Evolutionary conservation across 1,140 invertebrate genomes (phyloP).

Genomic region (Oryzaephilus surinamensis): DNA sequence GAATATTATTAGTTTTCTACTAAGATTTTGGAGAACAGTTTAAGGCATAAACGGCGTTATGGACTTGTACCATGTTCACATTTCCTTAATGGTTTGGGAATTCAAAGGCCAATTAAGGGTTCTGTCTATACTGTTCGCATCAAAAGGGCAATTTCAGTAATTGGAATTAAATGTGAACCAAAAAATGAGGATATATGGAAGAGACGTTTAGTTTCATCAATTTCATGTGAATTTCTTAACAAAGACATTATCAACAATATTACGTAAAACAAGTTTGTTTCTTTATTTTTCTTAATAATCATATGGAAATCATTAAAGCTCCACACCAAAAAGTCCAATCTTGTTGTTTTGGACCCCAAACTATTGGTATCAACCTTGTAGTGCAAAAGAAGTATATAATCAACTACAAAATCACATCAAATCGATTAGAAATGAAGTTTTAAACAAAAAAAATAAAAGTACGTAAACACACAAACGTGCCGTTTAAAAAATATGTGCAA

Average conservation of each 20-base stretch:
- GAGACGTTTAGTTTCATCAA: no score
- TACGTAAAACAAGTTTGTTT: no score
- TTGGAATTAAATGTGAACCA: background rate
- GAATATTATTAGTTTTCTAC: constrained; percentile 9
- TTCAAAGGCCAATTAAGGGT: constrained; percentile 38
- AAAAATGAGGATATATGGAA: background rate
- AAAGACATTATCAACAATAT: no score
- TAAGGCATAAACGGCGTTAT: constrained; percentile 35
- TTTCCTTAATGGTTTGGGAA: constrained; percentile 41
- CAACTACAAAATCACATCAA: constrained; percentile 37
- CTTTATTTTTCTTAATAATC: no score
- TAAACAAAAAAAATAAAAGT: constrained; percentile 7
- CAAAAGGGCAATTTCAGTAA: constrained; percentile 27
- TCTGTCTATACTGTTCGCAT: constrained; percentile 38
- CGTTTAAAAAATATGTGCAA: no score
- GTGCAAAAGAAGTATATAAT: constrained; percentile 37
- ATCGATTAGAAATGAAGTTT: background rate
- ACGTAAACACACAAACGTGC: constrained; percentile 7
- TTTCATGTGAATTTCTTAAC: no score
- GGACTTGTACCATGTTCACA: constrained; percentile 36
- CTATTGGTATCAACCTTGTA: constrained; percentile 43
- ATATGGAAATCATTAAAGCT: no score
- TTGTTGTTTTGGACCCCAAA: constrained; percentile 46
- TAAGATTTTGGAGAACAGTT: constrained; percentile 4
- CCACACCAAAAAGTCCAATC: constrained; percentile 20